phyloP scores from a whole-genome alignment of 2,113 vertebrate species.

The Indicator indicator region DNA sequence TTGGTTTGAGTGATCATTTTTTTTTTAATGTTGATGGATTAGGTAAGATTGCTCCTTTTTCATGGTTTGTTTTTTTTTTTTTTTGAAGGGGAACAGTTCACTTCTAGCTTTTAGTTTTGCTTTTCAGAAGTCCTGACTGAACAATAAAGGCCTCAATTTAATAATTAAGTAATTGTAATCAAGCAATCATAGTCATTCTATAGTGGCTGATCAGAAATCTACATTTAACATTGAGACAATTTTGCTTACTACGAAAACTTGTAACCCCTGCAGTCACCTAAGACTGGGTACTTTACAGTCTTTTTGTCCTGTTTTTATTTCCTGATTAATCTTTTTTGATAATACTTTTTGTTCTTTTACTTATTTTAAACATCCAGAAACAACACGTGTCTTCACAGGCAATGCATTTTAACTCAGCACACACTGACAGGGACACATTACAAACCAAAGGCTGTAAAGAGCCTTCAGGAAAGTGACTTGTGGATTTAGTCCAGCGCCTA shows the following conservation, averaged over 20 bases:
- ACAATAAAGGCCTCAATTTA: not conserved
- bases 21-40: not conserved
- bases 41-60: not conserved
- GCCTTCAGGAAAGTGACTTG: not conserved
- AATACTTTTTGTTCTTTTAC: not conserved
- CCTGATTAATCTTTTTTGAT: not conserved
- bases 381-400: not conserved
- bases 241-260: not conserved
- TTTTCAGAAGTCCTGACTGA: not conserved
- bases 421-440: not conserved
- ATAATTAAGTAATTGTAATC: not conserved
- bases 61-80: not conserved
- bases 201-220: not conserved
- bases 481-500: not conserved
- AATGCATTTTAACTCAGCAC: not conserved
- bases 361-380: not conserved
- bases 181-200: not conserved
- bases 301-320: not conserved
- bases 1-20: no score
- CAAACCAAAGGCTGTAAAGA: not conserved
- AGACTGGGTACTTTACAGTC: not conserved
- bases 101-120: not conserved
- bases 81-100: not conserved
- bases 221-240: not conserved
- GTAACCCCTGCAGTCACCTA: not conserved